These are phyloP conservation scores for Allolobophora icterica DNA, from an alignment of 2,888 invertebrate genomes.

Conservation along the genomic window DNA sequence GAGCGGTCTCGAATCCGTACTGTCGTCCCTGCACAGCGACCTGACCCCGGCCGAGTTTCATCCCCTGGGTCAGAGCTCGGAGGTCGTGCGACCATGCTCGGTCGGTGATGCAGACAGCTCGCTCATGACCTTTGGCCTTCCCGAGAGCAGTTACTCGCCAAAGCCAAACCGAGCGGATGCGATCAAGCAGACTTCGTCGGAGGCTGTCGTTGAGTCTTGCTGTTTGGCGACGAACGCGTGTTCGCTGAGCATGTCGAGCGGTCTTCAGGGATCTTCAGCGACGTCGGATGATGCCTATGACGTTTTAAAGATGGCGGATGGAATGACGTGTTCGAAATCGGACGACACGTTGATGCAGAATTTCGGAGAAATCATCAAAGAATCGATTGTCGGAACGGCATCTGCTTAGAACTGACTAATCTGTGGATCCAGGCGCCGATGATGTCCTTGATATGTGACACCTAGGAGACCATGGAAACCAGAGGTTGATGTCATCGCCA, in stretches of 20 bases:
- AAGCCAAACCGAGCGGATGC: not conserved
- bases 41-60: not conserved
- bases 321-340: not conserved
- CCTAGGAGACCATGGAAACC: not conserved
- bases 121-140: not conserved
- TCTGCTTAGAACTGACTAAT: conserved; percentile 69
- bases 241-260: not conserved
- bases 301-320: not conserved
- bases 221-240: not conserved
- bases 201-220: not conserved
- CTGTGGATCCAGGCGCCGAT: too few species aligned
- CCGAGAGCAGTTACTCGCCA: not conserved
- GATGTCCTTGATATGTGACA: not conserved
- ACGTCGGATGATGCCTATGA: not conserved
- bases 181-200: not conserved
- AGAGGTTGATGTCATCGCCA: not conserved
- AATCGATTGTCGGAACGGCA: conserved; percentile 88
- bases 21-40: conserved; percentile 25
- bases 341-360: conserved; percentile 65
- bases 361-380: conserved; percentile 89
- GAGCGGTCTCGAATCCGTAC: not conserved
- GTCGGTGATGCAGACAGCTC: not conserved
- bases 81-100: not conserved
- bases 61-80: not conserved
- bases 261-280: not conserved